Percentiles rank a stretch among this genome's conserved stretches.
phyloP scores from a whole-genome alignment of 2,113 vertebrate species.

The Ornithorhynchus anatinus region DNA sequence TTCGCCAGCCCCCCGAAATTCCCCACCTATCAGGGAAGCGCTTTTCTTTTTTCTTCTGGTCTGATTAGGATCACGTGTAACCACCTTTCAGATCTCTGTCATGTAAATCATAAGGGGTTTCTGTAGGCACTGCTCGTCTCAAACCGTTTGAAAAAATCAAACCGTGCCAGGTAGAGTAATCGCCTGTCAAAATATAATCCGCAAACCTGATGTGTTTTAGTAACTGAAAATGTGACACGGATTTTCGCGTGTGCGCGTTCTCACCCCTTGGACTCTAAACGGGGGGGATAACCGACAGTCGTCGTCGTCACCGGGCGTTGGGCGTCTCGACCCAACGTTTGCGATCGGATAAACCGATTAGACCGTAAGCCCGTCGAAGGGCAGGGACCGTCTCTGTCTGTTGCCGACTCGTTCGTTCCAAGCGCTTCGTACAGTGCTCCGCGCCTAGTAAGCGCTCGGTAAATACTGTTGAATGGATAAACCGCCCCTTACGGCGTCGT shows the following conservation, averaged over 20 bases:
- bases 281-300: slow-evolving; percentile 26
- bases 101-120: slow-evolving; percentile 28
- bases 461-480: too few relatives aligned
- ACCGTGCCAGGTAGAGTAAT: slow-evolving; percentile 30
- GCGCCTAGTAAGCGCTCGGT: too few relatives aligned
- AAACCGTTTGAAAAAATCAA: slow-evolving; percentile 42
- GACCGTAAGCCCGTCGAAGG: too few relatives aligned
- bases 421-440: too few relatives aligned
- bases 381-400: too few relatives aligned
- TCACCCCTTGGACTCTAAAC: neutral
- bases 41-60: slow-evolving; percentile 34
- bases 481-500: neutral
- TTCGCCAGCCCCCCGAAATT: slow-evolving; percentile 17
- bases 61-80: neutral
- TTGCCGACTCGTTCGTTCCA: too few relatives aligned
- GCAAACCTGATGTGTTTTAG: neutral
- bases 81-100: slow-evolving; percentile 27
- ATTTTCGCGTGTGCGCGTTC: neutral
- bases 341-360: neutral
- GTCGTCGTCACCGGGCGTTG: slow-evolving; percentile 26
- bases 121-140: slow-evolving; percentile 31
- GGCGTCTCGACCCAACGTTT: slow-evolving; percentile 14
- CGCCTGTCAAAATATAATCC: slow-evolving; percentile 3
- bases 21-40: neutral
- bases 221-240: slow-evolving; percentile 16